A percentile compares a stretch with the other conserved stretches of the same genome.
phyloP scores from a whole-genome alignment of 1,140 invertebrate species.

The Bombyx mori region ASM3026992v2 NC_085107.1:10255001-10255500 shows the following conservation, averaged over 20 bases:
- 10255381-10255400: slow-evolving; percentile 34
- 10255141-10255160: slow-evolving; percentile 68
- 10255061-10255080: slow-evolving; percentile 44
- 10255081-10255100: slow-evolving; percentile 9
- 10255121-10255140: slow-evolving; percentile 75
- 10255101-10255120: slow-evolving; percentile 59
- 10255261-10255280: slow-evolving; percentile 60
- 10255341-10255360: slow-evolving; percentile 36
- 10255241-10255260: slow-evolving; percentile 80
- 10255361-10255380: slow-evolving; percentile 16
- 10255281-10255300: slow-evolving; percentile 37
- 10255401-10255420: slow-evolving; percentile 50
- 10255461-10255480: slow-evolving; percentile 47
- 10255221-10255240: slow-evolving; percentile 77
- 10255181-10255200: slow-evolving; percentile 85
- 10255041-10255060: slow-evolving; percentile 44
- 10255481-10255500: slow-evolving; percentile 46
- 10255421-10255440: slow-evolving; percentile 49
- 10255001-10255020: slow-evolving; percentile 30
- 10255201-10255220: slow-evolving; percentile 74
- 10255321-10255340: slow-evolving; percentile 47
- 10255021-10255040: slow-evolving; percentile 33
- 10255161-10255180: slow-evolving; percentile 81
- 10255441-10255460: slow-evolving; percentile 45
- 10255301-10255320: slow-evolving; percentile 54